Base-by-base conservation (phyloP, 2,888 invertebrate species). In the Salticus scenicus region DNA sequence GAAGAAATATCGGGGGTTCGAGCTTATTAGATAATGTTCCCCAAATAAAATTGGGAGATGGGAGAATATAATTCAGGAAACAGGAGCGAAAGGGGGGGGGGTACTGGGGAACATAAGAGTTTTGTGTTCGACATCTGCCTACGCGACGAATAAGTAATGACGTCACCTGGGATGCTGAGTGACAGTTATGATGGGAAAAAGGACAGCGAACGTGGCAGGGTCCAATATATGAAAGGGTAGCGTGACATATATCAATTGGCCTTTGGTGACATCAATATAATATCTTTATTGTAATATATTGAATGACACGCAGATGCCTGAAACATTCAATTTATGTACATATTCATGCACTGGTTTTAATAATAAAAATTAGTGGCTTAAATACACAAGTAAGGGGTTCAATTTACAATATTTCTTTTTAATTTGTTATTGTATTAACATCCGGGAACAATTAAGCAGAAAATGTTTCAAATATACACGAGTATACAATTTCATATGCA, bases 1-100 rank as follows among this genome's bases (percentile, higher is more conserved):
- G 28, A 27, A 17, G 24, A 33, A 27, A 47, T 20, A 1, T 47
- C 37, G 28, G 42, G 79, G 30, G 66, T 33, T 10, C 7, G 4
- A 24, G 81, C 66, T 31, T 74, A 69, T 83, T 83, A 83, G 76
- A 64, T 76, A 76, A 83, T 76, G 71, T 83, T 70, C 82, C 66
- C 51, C 20, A 76, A 82, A 82, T 82, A 70, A 83, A 83, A 74
- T 63, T 72, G 51, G 37, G 14, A 57, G 31, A 31, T 24, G 57
- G 37, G 37, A n/a, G 57, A 57, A 24, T 57, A 57, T 57, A 57
- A 57, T 57, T 57, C 57, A 57, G 57, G 24, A 24, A 17, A 47
- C 7, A 47, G 17, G 42, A 17, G 17, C 1, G 17, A 47, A 47
- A 17, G 42, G 14, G 14, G 57, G 24, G 57, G 12, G 2, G 57